Percentiles rank a stretch among this genome's conserved stretches.
Conservation (phyloP, 2,888 invertebrate genomes). For the Aphidoletes aphidimyza region DNA sequence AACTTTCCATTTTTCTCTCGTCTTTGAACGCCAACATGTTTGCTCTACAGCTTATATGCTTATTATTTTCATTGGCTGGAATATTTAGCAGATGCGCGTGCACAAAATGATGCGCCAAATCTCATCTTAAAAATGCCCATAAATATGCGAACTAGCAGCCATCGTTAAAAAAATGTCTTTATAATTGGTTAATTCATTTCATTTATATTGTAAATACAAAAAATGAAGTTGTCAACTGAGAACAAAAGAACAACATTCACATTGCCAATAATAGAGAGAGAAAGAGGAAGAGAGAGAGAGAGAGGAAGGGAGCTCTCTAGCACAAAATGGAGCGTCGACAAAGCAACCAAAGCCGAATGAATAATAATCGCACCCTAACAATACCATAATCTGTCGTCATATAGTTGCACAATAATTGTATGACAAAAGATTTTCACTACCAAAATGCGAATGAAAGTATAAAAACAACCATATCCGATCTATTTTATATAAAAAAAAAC, state of each 20-base stretch:
- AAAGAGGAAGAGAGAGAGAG: neutral
- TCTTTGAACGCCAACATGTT: too few species aligned
- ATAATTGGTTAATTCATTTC: conserved; percentile 41
- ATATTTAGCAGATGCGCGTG: neutral
- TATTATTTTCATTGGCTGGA: neutral
- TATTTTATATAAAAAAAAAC: neutral
- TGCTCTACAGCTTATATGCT: neutral
- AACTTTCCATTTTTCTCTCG: conserved; percentile 11
- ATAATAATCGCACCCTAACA: conserved; percentile 2
- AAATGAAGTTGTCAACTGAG: neutral
- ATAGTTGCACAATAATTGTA: conserved; percentile 37
- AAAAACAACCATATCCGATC: conserved; percentile 7
- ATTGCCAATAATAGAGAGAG: neutral
- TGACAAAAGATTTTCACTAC: conserved; percentile 13
- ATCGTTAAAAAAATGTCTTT: conserved; percentile 27
- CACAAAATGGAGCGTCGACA: neutral
- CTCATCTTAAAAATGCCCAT: neutral
- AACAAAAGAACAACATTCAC: neutral
- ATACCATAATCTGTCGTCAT: neutral
- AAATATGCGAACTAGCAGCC: neutral
- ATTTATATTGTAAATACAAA: neutral
- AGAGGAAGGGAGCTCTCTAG: too few species aligned
- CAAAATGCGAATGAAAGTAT: neutral
- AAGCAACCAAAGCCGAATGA: neutral
- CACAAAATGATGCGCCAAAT: too few species aligned